Conservation (phyloP, 2,888 invertebrate genomes). For the Ellobium chinense region DNA sequence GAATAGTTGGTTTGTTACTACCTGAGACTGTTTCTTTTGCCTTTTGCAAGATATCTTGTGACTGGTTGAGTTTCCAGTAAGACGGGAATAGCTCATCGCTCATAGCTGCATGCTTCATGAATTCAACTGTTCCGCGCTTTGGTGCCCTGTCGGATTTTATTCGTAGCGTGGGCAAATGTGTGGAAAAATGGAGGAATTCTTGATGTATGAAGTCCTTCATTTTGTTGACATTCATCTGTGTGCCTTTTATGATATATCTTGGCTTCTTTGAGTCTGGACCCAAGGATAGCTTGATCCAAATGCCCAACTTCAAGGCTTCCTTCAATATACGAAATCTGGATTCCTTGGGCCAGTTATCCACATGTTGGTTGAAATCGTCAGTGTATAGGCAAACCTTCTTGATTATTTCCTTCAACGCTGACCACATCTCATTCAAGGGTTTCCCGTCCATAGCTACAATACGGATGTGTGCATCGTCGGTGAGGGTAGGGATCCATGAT, state of each 20-base stretch:
- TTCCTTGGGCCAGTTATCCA: background rate
- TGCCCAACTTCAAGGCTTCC: conserved; percentile 4
- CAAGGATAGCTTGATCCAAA: background rate
- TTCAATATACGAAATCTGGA: background rate
- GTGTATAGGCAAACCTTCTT: conserved; percentile 4
- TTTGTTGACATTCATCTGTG: conserved; percentile 21
- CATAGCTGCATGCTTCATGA: conserved; percentile 42
- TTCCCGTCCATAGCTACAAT: background rate
- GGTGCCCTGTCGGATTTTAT: conserved; percentile 15
- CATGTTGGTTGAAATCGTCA: conserved; percentile 17
- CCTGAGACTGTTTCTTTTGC: background rate
- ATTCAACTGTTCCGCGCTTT: conserved; percentile 48
- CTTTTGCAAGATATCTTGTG: background rate
- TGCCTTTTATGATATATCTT: conserved; percentile 38
- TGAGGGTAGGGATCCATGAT: background rate
- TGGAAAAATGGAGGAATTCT: background rate
- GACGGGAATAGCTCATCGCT: conserved; percentile 46
- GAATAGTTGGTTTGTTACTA: background rate
- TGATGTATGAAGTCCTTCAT: background rate
- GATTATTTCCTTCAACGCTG: background rate
- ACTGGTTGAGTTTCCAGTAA: conserved; percentile 52
- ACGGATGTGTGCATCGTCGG: background rate
- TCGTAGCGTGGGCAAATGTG: conserved; percentile 15
- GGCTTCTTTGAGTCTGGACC: background rate
- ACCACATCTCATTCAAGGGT: background rate